These are phyloP conservation scores for Antigone vipio DNA, from an alignment of 2,113 vertebrate species.

Conservation along the genomic window DNA sequence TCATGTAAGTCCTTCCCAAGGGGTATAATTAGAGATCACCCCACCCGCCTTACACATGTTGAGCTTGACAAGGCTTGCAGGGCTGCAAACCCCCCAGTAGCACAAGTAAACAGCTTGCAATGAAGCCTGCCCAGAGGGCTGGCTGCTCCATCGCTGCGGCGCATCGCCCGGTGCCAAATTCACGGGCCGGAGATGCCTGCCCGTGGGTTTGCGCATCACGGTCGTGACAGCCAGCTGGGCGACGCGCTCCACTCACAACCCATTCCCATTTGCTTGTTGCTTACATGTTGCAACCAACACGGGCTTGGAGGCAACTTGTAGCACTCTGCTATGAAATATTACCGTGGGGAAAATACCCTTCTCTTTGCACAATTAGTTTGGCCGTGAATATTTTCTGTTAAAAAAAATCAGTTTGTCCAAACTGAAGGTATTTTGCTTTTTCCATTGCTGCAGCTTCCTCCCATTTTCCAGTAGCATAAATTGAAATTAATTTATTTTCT, in stretches of 20 bases:
- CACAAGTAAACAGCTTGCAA: background rate
- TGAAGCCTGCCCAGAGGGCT: background rate
- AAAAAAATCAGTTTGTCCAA: background rate
- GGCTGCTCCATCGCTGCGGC: background rate
- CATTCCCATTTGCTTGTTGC: background rate
- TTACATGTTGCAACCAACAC: accelerated
- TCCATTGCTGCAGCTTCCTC: background rate
- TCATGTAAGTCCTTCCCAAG: background rate
- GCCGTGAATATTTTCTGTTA: background rate
- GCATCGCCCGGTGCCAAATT: background rate
- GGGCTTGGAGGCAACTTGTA: background rate
- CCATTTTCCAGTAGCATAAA: background rate
- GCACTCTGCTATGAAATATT: background rate
- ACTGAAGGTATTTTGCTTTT: background rate
- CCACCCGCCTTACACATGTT: background rate
- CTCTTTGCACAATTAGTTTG: background rate
- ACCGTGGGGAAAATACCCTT: background rate
- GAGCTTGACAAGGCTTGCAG: background rate
- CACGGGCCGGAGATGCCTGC: background rate
- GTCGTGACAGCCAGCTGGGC: background rate
- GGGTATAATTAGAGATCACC: background rate
- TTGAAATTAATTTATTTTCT: background rate
- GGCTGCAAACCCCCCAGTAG: background rate
- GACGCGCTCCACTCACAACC: background rate
- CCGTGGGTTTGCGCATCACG: background rate